phyloP scores from a whole-genome alignment of 2,113 vertebrate genomes.

The Furnarius figulus region DNA sequence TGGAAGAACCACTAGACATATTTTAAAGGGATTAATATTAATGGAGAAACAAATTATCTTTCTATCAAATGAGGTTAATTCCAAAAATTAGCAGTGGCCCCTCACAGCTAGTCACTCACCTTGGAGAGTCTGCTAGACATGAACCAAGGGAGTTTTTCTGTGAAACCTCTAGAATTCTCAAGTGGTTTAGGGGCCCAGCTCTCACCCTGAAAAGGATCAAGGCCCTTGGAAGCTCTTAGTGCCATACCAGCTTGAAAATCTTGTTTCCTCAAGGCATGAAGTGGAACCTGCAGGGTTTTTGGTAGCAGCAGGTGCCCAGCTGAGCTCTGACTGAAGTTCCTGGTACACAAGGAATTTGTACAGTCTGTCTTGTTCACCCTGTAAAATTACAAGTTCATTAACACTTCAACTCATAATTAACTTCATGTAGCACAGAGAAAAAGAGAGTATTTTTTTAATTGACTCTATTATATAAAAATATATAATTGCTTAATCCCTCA shows the following conservation, averaged over 20 bases:
- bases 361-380: neutral
- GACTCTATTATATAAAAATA: neutral
- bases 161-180: neutral
- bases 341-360: rapidly evolving
- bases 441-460: neutral
- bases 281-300: neutral
- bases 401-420: conserved; percentile 8
- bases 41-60: conserved; percentile 45
- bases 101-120: neutral
- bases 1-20: conserved; percentile 20
- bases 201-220: neutral
- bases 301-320: neutral
- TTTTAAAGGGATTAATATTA: conserved; percentile 23
- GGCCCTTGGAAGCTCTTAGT: neutral
- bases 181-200: neutral
- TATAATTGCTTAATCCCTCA: neutral
- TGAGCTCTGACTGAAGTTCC: neutral
- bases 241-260: neutral
- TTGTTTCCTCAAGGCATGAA: neutral
- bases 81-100: neutral
- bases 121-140: neutral
- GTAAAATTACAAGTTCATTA: neutral
- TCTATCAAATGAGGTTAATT: conserved; percentile 29
- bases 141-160: neutral
- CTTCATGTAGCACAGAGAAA: neutral